Evolutionary conservation across 2,797 vertebrate genomes (phyloP).

Genomic region (Rhinella marina): DNA sequence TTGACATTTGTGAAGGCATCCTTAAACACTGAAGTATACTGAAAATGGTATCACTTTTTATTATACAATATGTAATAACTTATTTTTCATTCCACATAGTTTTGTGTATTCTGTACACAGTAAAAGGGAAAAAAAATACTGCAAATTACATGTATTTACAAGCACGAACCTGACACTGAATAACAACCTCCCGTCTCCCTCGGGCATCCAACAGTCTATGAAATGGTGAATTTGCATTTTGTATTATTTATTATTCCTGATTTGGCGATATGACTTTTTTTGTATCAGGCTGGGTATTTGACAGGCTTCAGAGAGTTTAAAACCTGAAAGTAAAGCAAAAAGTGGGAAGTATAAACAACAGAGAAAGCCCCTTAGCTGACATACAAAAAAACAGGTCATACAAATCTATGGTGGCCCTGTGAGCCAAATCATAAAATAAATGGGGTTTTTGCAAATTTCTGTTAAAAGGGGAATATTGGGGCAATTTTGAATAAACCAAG

Average conservation of each 20-base stretch:
- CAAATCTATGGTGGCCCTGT: not conserved
- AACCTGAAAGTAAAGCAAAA: not conserved
- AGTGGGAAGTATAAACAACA: not conserved
- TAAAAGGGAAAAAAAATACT: not conserved
- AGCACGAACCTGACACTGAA: not conserved
- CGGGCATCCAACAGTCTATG: not conserved
- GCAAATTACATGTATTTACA: not conserved
- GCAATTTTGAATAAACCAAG: not conserved
- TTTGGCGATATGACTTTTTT: not conserved
- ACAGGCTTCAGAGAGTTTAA: not conserved
- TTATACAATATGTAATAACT: not conserved
- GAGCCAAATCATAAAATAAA: not conserved
- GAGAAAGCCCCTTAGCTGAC: not conserved
- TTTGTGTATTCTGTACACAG: not conserved
- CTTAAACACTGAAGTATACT: not conserved
- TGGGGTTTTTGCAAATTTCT: not conserved
- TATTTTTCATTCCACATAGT: not conserved
- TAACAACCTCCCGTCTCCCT: not conserved
- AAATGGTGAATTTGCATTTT: not conserved
- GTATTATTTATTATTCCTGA: not conserved
- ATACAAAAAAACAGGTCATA: not conserved
- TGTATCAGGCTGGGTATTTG: not conserved
- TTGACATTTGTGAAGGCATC: no score
- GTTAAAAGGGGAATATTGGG: not conserved
- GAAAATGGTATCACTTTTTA: not conserved